Evolutionary conservation across 2,888 invertebrate species (phyloP), one percentile per base, ranked within the genome.

Genomic region (Phlogophora meticulosa): DNA sequence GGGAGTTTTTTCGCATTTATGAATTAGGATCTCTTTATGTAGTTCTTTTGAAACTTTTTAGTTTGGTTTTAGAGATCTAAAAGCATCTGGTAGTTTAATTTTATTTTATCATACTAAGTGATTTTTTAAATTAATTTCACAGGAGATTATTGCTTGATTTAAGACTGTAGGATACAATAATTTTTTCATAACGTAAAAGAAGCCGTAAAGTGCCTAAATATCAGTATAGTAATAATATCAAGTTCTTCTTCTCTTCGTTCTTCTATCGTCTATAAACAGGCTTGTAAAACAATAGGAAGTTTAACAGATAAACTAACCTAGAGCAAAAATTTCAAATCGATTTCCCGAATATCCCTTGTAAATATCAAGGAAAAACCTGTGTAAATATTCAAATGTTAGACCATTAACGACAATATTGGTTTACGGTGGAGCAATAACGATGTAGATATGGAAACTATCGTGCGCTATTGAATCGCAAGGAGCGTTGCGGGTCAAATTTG

Each of bases 341-440:
- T 48, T 62, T 34, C n/a, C n/a, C 63, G 59, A 75, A 81, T 81
- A 77, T 68, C 69, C 71, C 69, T 52, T 61, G 55, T 73, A 79
- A 70, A 76, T 83, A 85, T 84, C 70, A 81, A 84, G 80, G 81
- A 83, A 87, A 87, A 88, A 82, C 65, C 53, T 83, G 66, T 82
- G 85, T 85, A 87, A 90, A 90, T 86, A 89, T 88, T 87, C 83
- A 88, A 92, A 92, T 90, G 85, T 86, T 77, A 74, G 84, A 80
- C 87, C 88, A 90, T 91, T 91, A 90, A 87, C 80, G 85, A 85
- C 85, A 81, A 86, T 90, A 91, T 90, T 89, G 87, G 86, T 87
- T 88, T 88, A 87, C 86, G 81, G 81, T 64, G 78, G 56, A 81
- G 83, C 86, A 87, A 87, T 89, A 90, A 91, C 89, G 88, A 89